Base-by-base conservation (phyloP, 1,140 invertebrate species). In the Drosophila ananassae region DNA sequence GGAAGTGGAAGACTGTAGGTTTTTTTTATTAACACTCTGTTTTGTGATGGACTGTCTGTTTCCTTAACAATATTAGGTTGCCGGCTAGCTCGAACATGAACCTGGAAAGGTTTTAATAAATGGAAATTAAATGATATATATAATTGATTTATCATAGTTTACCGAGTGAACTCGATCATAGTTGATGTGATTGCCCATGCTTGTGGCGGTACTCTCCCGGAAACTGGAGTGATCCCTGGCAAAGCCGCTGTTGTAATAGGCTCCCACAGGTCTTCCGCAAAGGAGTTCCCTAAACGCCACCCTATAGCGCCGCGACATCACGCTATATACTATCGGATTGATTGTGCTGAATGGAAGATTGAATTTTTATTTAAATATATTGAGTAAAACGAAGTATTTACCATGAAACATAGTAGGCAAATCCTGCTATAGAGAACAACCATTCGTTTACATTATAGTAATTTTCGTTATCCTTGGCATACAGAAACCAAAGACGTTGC, bases 301-400 rank as follows among this genome's bases (percentile, higher is more conserved):
- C 10, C 97, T 93, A 92, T 97, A 98, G 75, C 95, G 95, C 25
- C 76, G 79, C 5, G 97, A 98, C 97, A 98, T 98, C 1, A 98
- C 94, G 91, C 97, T 98, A 91, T 98, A 98, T 0, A 98, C 92
- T 66, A 98, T 97, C 0, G 97, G 97, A 93, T 98, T 98, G 44
- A 98, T 95, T 0, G 97, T 98, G 55, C 93, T 93, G n/a, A 2
- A 10, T 39, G 41, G 9, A 7, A 32, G 6, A 25, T 22, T 13
- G 13, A 44, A 12, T 3, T 17, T 17, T n/a, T 44, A 13, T 21
- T 41, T 6, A 6, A 41, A 17, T 5, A 8, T 2, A 10, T 37
- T 30, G 2, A 12, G 0, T 4, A 3, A 32, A 8, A n/a, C 5
- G 10, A 2, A n/a, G 7, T 1, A 24, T 51, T 64, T 73, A 92